These are phyloP conservation scores for Scelioninae gen. 1 DNA, from an alignment of 2,888 invertebrate genomes.

Conservation along the genomic window DNA sequence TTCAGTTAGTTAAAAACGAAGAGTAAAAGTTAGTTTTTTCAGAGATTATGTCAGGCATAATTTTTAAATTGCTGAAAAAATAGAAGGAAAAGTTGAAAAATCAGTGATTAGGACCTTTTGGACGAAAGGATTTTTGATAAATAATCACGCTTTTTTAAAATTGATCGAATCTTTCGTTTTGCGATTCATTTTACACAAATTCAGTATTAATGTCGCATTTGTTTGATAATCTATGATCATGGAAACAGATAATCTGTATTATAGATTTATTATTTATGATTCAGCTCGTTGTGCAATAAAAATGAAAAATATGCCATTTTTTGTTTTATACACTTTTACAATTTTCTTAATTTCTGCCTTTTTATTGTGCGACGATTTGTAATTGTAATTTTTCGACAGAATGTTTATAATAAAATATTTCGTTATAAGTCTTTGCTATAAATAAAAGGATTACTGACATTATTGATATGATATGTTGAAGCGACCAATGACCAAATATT, in stretches of 20 bases:
- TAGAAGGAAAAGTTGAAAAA: not conserved
- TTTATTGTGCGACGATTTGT: conserved; percentile 36
- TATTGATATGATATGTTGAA: conserved; percentile 59
- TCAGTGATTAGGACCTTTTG: conserved; percentile 36
- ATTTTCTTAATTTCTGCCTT: conserved; percentile 5
- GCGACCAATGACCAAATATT: conserved; percentile 83
- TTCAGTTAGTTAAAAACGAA: not conserved
- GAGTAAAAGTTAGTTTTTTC: conserved; percentile 8
- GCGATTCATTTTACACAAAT: conserved; percentile 68
- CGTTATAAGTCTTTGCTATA: conserved; percentile 32
- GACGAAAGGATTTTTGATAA: conserved; percentile 25
- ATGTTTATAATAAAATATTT: conserved; percentile 15
- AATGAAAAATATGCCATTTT: conserved; percentile 64
- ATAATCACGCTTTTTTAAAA: conserved; percentile 18
- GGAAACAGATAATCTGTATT: conserved; percentile 46
- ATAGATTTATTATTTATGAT: conserved; percentile 53
- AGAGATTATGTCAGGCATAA: conserved; percentile 23
- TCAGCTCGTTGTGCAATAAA: conserved; percentile 17
- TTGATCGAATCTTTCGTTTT: conserved; percentile 31
- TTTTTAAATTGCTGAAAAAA: conserved; percentile 19
- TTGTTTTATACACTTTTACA: not conserved
- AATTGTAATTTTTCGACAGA: conserved; percentile 4
- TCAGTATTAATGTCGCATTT: conserved; percentile 77
- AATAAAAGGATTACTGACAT: conserved; percentile 50
- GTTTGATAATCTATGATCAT: conserved; percentile 48